A percentile compares a stretch with the other conserved stretches of the same genome.
Evolutionary conservation across 2,797 vertebrate species (phyloP).

Genomic region (Odontamblyopus rebecca): DNA sequence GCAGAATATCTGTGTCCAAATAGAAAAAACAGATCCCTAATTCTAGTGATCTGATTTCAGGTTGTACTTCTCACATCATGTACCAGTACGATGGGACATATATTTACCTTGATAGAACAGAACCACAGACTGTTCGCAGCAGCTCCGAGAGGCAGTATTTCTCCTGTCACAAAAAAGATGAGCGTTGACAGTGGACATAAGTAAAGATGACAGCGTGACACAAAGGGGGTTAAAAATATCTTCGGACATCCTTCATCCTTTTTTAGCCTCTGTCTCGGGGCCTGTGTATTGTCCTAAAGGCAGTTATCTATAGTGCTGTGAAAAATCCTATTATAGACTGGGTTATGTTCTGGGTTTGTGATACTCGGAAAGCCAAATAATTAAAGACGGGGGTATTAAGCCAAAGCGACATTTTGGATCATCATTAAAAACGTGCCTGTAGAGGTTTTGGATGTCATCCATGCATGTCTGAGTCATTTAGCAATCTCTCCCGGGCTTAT

Average conservation of each 20-base stretch:
- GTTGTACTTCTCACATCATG: neutral
- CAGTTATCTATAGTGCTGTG: neutral
- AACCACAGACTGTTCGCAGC: neutral
- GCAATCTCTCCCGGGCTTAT: too few relatives aligned
- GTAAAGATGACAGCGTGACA: constrained; percentile 1
- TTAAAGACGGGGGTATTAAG: too few relatives aligned
- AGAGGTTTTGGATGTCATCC: too few relatives aligned
- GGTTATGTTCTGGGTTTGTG: neutral
- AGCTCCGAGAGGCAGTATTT: neutral
- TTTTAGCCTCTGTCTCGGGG: neutral
- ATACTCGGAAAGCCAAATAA: neutral
- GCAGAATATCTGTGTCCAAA: too few relatives aligned
- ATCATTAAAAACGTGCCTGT: too few relatives aligned
- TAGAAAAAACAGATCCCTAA: too few relatives aligned
- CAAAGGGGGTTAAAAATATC: neutral
- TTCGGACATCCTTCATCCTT: neutral
- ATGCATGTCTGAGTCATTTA: too few relatives aligned
- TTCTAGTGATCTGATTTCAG: too few relatives aligned
- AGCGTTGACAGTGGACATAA: neutral
- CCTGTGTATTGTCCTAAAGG: neutral
- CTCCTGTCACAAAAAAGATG: constrained; percentile 1
- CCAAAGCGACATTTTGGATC: too few relatives aligned
- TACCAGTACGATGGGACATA: neutral
- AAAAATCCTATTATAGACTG: neutral
- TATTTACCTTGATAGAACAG: neutral